A percentile compares a stretch with the other conserved stretches of the same genome.
phyloP scores from a whole-genome alignment of 1,140 invertebrate species.

The Aleiodes sp. region DNA sequence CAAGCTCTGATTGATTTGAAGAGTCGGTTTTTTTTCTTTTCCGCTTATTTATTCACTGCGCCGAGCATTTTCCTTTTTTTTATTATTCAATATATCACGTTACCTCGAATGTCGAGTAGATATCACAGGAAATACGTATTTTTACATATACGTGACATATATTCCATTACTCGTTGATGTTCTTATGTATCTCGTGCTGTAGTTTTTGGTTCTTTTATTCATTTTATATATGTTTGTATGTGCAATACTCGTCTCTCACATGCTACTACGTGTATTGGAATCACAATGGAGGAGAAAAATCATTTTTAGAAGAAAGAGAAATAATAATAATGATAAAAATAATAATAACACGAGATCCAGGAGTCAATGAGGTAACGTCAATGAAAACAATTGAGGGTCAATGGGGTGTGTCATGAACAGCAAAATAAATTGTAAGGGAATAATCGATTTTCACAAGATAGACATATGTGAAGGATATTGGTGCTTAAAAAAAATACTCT shows the following conservation, averaged over 20 bases:
- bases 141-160: not conserved
- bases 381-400: not conserved
- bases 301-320: not conserved
- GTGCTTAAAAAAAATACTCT: too few relatives aligned
- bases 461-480: too few relatives aligned
- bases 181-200: not conserved
- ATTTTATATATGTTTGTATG: too few relatives aligned
- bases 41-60: not conserved
- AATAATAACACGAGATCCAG: not conserved
- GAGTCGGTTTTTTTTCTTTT: not conserved
- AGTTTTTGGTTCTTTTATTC: not conserved
- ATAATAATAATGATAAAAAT: not conserved
- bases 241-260: not conserved
- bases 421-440: too few relatives aligned
- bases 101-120: not conserved
- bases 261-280: not conserved
- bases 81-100: not conserved
- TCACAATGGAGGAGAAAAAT: constrained; percentile 27
- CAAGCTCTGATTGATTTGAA: not conserved
- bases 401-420: too few relatives aligned
- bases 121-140: not conserved
- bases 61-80: too few relatives aligned
- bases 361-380: constrained; percentile 15
- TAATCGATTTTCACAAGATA: too few relatives aligned
- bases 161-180: constrained; percentile 16